Conservation (phyloP, 2,888 invertebrate species). For the Linnaemya tessellans region DNA sequence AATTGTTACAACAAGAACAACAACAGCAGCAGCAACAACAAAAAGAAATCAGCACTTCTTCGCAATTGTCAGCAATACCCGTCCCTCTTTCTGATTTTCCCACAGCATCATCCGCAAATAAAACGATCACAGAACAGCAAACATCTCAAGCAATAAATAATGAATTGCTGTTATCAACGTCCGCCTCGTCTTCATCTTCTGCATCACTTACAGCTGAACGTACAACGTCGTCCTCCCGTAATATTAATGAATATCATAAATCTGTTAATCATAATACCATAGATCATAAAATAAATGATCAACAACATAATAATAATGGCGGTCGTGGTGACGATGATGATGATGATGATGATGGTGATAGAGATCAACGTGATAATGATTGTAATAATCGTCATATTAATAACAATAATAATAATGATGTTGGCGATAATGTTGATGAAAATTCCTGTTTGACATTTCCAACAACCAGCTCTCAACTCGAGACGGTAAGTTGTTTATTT, state of each 20-base stretch:
- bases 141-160: constrained; percentile 54
- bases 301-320: constrained; percentile 3
- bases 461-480: constrained; percentile 55
- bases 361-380: constrained; percentile 27
- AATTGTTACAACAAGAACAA: constrained; percentile 75
- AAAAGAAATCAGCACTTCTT: constrained; percentile 24
- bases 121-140: constrained; percentile 42
- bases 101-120: constrained; percentile 48
- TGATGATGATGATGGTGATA: constrained; percentile 23
- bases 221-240: constrained; percentile 46
- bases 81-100: constrained; percentile 48
- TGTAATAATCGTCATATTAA: constrained; percentile 14
- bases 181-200: constrained; percentile 49
- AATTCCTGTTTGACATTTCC: constrained; percentile 68
- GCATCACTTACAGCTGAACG: constrained; percentile 32
- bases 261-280: constrained; percentile 61
- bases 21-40: constrained; percentile 61
- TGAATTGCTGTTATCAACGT: constrained; percentile 54
- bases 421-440: constrained; percentile 49
- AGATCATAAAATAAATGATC: constrained; percentile 57
- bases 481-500: constrained; percentile 64
- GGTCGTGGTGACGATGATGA: constrained; percentile 8
- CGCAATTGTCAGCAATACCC: constrained; percentile 36
- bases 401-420: constrained; percentile 34
- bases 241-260: constrained; percentile 56